Base-by-base conservation (phyloP, 2,888 invertebrate genomes). In the Hanleya hanleyi region DNA sequence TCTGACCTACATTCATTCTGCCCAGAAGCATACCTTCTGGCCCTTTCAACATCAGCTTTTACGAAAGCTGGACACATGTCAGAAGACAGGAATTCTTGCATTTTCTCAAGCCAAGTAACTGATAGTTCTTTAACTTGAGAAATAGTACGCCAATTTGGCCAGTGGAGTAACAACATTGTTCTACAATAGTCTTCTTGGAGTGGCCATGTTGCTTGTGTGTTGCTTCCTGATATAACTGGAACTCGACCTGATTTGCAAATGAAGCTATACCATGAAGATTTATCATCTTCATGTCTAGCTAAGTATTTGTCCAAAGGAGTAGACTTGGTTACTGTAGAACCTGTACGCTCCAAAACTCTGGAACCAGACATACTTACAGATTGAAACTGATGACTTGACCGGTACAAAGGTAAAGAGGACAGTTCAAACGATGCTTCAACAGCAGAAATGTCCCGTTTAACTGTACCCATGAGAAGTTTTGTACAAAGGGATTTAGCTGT, bases 381-480 rank as follows among this genome's bases (percentile, higher is more conserved):
- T 67, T 80, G 75, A 71, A 80, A 79, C 0, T 32, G 29, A 65
- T 80, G 79, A 62, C 77, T 77, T 12, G 62, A 78, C 12, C 77
- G 51, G 49, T 72, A 79, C 1, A 81, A 71, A 37, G 74, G 79
- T 26, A 72, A 50, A 75, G 36, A 62, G 41, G 37, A 29, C 66
- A 81, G 70, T 47, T 74, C 79, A 41, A 69, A 51, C 73, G 47
- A 64, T 49, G 49, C 26, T 62, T 67, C 80, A 35, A 79, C 75
- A n/a, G 70, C 66, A 32, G 80, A 81, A 29, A 81, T 62, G 36
- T 81, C 80, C 41, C 81, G 38, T 71, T 80, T 80, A 5, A 77
- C 76, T 26, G 77, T 79, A 15, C 66, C 26, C 74, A 81, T 75
- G 0, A 81, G 64, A 29, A 80, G 37, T 71, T 81, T 79, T 0